phyloP scores from a whole-genome alignment of 2,113 vertebrate genomes.

The Colaptes auratus region DNA sequence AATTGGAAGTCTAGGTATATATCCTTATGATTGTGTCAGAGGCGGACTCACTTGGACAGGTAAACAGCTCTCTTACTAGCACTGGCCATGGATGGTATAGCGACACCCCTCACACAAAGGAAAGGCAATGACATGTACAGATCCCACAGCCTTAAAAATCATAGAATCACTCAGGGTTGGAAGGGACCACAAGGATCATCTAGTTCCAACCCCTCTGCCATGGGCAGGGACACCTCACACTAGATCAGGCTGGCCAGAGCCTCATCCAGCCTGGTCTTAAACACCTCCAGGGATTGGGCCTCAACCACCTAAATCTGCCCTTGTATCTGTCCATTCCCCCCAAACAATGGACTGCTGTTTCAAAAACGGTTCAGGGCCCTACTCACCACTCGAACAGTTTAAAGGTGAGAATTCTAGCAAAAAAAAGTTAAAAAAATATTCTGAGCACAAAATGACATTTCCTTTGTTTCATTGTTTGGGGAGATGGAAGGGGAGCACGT shows the following conservation, averaged over 20 bases:
- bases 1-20: not conserved
- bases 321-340: accelerated
- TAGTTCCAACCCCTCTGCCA: too few species aligned
- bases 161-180: too few species aligned
- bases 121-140: not conserved
- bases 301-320: not conserved
- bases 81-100: accelerated
- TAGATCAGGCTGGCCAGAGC: too few species aligned
- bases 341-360: not conserved
- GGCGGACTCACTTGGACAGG: not conserved
- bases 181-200: too few species aligned
- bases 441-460: not conserved
- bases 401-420: not conserved
- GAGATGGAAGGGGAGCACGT: too few species aligned
- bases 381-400: not conserved
- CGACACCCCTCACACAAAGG: not conserved
- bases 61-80: not conserved
- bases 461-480: not conserved
- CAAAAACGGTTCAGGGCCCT: not conserved
- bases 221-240: too few species aligned
- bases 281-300: too few species aligned
- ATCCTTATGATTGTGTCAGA: not conserved
- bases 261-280: too few species aligned
- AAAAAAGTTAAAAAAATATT: too few species aligned
- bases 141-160: not conserved